These are phyloP conservation scores for Scrobipalpa atriplicella DNA, from an alignment of 2,888 invertebrate species.

Conservation along the genomic window DNA sequence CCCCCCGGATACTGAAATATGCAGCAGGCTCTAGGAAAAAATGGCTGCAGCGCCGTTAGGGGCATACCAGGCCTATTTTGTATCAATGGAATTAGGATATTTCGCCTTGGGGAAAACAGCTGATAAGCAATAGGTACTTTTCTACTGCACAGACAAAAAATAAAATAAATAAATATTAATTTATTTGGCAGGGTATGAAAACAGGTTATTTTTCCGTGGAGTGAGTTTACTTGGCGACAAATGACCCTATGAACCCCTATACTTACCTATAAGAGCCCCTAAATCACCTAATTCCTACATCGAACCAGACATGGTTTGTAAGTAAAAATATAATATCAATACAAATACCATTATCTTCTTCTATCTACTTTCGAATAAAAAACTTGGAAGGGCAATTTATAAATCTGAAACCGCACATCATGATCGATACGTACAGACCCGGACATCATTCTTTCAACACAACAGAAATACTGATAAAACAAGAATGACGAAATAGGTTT, in stretches of 20 bases:
- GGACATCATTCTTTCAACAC: slow-evolving; percentile 28
- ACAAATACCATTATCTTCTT: too few relatives aligned
- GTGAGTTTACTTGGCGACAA: too few relatives aligned
- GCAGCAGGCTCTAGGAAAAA: slow-evolving; percentile 41
- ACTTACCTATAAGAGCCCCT: too few relatives aligned
- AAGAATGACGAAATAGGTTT: slow-evolving; percentile 59
- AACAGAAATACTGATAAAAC: slow-evolving; percentile 57
- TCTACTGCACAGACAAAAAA: not conserved
- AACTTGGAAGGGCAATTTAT: too few relatives aligned
- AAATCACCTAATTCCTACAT: too few relatives aligned
- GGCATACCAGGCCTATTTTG: not conserved
- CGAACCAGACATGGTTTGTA: too few relatives aligned
- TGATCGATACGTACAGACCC: slow-evolving; percentile 19
- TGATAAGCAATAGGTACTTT: not conserved
- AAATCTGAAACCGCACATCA: slow-evolving; percentile 10
- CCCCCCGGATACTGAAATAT: slow-evolving; percentile 41
- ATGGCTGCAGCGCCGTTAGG: slow-evolving; percentile 39
- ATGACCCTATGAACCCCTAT: too few relatives aligned
- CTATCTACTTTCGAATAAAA: too few relatives aligned
- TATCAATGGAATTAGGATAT: not conserved
- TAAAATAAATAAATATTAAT: not conserved
- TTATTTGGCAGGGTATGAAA: not conserved
- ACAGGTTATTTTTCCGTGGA: too few relatives aligned
- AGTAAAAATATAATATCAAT: too few relatives aligned
- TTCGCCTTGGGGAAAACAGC: not conserved